Percentiles rank a stretch among this genome's conserved stretches.
Evolutionary conservation across 2,113 vertebrate species (phyloP).

Genomic region (Varanus salvator): DNA sequence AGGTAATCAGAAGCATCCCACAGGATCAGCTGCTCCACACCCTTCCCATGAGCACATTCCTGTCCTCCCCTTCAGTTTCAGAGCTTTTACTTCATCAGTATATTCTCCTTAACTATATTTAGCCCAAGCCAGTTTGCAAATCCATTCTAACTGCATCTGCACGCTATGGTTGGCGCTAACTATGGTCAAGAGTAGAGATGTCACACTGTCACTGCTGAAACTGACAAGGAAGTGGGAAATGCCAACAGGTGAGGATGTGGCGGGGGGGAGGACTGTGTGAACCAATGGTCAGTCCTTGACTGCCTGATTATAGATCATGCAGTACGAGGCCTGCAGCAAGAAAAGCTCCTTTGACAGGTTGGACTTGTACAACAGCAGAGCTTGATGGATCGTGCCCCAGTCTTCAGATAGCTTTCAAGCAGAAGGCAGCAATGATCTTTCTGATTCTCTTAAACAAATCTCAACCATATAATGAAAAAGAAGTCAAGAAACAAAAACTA

Average conservation of each 20-base stretch:
- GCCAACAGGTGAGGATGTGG: background rate
- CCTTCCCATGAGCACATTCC: too few species aligned
- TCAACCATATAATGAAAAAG: conserved; percentile 56
- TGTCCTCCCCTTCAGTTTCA: background rate
- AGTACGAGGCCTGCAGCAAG: background rate
- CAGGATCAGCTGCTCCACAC: background rate
- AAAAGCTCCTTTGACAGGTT: background rate
- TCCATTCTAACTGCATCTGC: background rate
- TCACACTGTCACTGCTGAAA: background rate
- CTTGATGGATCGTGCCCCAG: background rate
- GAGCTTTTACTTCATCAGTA: background rate
- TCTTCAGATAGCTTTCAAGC: conserved; percentile 30
- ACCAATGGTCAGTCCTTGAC: background rate
- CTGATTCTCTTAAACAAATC: conserved; percentile 39
- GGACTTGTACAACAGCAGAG: background rate
- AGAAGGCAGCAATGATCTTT: conserved; percentile 24
- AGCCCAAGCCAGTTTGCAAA: background rate
- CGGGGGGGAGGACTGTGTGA: background rate
- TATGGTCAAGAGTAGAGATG: background rate
- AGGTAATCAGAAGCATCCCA: background rate
- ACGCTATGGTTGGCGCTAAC: background rate
- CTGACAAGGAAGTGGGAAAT: background rate
- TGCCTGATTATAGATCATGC: background rate
- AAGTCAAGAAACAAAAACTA: conserved; percentile 80
- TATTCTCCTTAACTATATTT: background rate